These are phyloP conservation scores for Denticeps clupeoides DNA, from an alignment of 2,797 vertebrate species.

Conservation along the genomic window DNA sequence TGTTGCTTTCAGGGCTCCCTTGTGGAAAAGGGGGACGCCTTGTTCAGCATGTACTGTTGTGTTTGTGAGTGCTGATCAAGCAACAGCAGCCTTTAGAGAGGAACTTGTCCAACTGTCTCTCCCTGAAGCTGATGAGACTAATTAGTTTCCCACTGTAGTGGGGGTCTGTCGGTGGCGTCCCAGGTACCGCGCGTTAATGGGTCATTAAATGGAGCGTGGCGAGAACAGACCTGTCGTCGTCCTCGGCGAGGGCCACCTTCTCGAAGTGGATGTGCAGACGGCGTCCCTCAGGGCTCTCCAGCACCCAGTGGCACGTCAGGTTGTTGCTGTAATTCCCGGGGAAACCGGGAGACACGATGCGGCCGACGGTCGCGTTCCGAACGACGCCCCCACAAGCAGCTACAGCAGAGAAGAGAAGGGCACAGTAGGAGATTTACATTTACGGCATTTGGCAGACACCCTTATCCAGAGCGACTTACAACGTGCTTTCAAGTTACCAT, in stretches of 20 bases:
- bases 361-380: slow-evolving; percentile 69
- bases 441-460: too few relatives aligned
- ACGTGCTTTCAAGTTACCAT: too few relatives aligned
- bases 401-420: slow-evolving; percentile 27
- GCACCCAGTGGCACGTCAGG: slow-evolving; percentile 85
- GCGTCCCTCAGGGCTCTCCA: slow-evolving; percentile 68
- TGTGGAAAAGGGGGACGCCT: too few relatives aligned
- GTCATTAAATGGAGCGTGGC: too few relatives aligned
- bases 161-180: too few relatives aligned
- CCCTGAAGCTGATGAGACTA: not conserved
- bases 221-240: slow-evolving; percentile 74
- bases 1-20: slow-evolving; percentile 10
- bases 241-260: slow-evolving; percentile 85
- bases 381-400: slow-evolving; percentile 76
- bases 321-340: slow-evolving; percentile 92
- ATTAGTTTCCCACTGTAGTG: not conserved
- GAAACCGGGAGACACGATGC: slow-evolving; percentile 78
- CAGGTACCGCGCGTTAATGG: too few relatives aligned
- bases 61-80: not conserved
- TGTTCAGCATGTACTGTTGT: too few relatives aligned
- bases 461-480: too few relatives aligned
- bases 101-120: not conserved
- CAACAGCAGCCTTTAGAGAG: not conserved
- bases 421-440: slow-evolving; percentile 3
- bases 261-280: slow-evolving; percentile 84